Conservation (phyloP, 1,140 invertebrate species). For the Cydia amplana region DNA sequence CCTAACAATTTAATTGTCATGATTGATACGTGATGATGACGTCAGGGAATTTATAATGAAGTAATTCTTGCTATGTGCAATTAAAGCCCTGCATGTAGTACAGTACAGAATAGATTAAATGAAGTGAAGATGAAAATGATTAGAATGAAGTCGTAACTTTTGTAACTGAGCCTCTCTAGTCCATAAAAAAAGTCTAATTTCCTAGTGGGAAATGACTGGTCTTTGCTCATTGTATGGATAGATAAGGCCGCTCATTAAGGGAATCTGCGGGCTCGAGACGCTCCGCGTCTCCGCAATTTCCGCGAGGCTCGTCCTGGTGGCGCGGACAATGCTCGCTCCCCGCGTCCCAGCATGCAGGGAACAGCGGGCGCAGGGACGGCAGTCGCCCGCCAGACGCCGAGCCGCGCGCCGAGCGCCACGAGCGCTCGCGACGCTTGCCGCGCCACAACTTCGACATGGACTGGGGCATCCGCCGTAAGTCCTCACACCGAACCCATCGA, state of each 20-base stretch:
- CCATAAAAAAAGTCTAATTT: conserved; percentile 31
- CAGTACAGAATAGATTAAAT: conserved; percentile 7
- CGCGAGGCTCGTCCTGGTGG: conserved; percentile 30
- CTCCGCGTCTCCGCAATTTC: conserved; percentile 35
- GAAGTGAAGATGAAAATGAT: too few species aligned
- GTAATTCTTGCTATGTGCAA: neutral
- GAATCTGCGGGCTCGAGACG: conserved; percentile 3
- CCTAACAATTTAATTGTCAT: neutral
- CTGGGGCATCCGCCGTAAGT: conserved; percentile 31
- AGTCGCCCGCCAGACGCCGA: conserved; percentile 70
- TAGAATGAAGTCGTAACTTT: neutral
- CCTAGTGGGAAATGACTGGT: conserved; percentile 36
- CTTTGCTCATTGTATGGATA: conserved; percentile 31
- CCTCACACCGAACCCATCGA: neutral
- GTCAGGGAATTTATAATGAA: neutral
- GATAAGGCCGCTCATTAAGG: conserved; percentile 16
- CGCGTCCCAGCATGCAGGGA: conserved; percentile 56
- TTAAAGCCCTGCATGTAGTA: too few species aligned
- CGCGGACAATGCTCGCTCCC: conserved; percentile 48
- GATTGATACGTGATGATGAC: neutral
- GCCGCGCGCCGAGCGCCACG: conserved; percentile 60
- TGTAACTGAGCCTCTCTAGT: neutral
- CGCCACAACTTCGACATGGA: conserved; percentile 20
- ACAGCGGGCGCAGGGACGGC: conserved; percentile 67
- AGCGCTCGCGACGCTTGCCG: conserved; percentile 22